phyloP scores from a whole-genome alignment of 2,888 invertebrate genomes.

The Papilio protenor region DNA sequence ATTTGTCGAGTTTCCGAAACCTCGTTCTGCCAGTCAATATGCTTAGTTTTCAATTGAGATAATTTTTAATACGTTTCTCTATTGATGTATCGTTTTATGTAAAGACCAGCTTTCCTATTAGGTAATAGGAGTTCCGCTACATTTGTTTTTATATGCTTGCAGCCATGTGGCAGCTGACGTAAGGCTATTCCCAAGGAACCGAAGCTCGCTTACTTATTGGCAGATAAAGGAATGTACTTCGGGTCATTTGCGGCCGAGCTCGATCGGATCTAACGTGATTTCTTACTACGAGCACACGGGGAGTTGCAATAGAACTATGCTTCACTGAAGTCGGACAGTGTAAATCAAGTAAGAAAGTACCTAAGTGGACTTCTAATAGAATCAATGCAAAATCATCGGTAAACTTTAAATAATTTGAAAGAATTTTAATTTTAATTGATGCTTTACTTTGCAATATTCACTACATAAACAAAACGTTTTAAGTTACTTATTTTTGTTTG shows the following conservation, averaged over 20 bases:
- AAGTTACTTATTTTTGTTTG: neutral
- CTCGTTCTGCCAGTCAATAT: slow-evolving; percentile 15
- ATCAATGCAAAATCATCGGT: slow-evolving; percentile 54
- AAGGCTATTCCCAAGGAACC: slow-evolving; percentile 62
- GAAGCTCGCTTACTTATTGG: slow-evolving; percentile 77
- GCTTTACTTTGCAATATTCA: neutral
- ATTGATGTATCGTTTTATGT: neutral
- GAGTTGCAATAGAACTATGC: slow-evolving; percentile 57
- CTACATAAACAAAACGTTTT: too few relatives aligned
- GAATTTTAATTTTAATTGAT: neutral
- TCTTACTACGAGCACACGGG: slow-evolving; percentile 71
- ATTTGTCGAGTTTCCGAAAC: slow-evolving; percentile 60
- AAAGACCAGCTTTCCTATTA: neutral
- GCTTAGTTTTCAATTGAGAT: slow-evolving; percentile 6
- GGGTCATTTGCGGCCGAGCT: slow-evolving; percentile 78
- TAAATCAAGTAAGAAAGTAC: slow-evolving; percentile 61
- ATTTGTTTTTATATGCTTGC: slow-evolving; percentile 78
- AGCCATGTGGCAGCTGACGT: slow-evolving; percentile 71
- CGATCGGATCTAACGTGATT: slow-evolving; percentile 75
- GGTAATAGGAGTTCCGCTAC: slow-evolving; percentile 71
- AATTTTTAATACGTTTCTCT: neutral
- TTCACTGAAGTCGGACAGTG: slow-evolving; percentile 55
- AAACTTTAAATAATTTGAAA: slow-evolving; percentile 42
- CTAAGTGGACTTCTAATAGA: slow-evolving; percentile 62
- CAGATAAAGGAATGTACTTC: slow-evolving; percentile 80